Evolutionary conservation across 1,140 invertebrate species (phyloP).

Genomic region (Anastatus disparis): DNA sequence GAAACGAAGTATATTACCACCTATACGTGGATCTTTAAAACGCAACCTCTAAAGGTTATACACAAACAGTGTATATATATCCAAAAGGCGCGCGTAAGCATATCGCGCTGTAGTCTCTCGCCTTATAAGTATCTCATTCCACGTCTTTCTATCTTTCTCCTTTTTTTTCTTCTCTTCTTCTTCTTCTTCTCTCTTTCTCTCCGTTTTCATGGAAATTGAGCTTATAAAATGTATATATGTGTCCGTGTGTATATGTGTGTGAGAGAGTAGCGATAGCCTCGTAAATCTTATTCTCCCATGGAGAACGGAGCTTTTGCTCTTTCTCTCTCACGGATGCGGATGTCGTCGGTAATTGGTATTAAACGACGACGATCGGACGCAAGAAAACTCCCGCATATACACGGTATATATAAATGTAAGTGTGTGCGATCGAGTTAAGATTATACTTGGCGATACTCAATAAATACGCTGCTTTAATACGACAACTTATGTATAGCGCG

Average conservation of each 20-base stretch:
- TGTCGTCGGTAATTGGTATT: slow-evolving; percentile 45
- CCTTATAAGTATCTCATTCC: slow-evolving; percentile 36
- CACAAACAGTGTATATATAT: too few species aligned
- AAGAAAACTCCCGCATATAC: background rate
- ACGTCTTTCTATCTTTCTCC: background rate
- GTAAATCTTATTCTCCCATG: slow-evolving; percentile 32
- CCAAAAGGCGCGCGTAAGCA: too few species aligned
- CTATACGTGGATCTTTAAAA: too few species aligned
- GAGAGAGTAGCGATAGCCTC: slow-evolving; percentile 14
- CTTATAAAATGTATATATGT: too few species aligned
- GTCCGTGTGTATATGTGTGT: background rate
- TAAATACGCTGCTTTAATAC: slow-evolving; percentile 17
- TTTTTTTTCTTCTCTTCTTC: background rate
- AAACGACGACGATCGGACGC: slow-evolving; percentile 32
- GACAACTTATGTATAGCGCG: too few species aligned
- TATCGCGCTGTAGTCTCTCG: background rate
- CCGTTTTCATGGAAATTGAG: slow-evolving; percentile 36
- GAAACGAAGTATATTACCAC: too few species aligned
- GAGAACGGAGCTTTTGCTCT: too few species aligned
- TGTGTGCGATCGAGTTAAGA: background rate
- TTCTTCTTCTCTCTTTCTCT: background rate
- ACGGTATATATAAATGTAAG: too few species aligned
- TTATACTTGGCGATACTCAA: slow-evolving; percentile 9
- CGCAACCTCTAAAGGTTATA: too few species aligned
- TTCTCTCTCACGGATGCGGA: slow-evolving; percentile 41